Conservation (phyloP, 2,888 invertebrate species). For the Cremastobaeus sp. region DNA sequence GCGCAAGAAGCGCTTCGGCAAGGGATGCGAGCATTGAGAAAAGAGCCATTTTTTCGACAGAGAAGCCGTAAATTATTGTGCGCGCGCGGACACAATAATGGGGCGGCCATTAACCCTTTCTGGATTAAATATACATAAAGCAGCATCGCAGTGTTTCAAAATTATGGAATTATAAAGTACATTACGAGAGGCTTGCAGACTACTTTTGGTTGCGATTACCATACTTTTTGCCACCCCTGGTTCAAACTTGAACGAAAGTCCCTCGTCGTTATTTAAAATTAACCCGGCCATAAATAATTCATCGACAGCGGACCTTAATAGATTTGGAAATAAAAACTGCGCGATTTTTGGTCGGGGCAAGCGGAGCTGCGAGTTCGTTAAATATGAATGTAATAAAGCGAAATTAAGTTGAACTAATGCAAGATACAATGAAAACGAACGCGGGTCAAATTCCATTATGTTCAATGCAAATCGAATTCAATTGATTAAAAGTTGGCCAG, state of each 20-base stretch:
- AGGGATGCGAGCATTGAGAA: not conserved
- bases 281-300: constrained; percentile 7
- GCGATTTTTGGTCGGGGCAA: not conserved
- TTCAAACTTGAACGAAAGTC: constrained; percentile 3
- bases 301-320: not conserved
- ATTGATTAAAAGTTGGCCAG: constrained; percentile 25
- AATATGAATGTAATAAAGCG: constrained; percentile 10
- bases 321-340: constrained; percentile 21
- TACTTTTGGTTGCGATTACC: constrained; percentile 12
- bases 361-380: constrained; percentile 2
- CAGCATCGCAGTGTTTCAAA: constrained; percentile 13
- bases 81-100: constrained; percentile 9
- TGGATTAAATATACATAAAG: constrained; percentile 42
- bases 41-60: not conserved
- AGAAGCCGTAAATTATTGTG: constrained; percentile 2
- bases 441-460: constrained; percentile 22
- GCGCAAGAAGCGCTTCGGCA: constrained; percentile 1
- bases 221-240: constrained; percentile 14
- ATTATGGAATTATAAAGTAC: constrained; percentile 43
- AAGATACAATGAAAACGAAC: constrained; percentile 14
- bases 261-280: constrained; percentile 16
- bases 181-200: constrained; percentile 15
- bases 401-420: constrained; percentile 17
- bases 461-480: constrained; percentile 2
- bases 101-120: constrained; percentile 25